Conservation (phyloP, 2,888 invertebrate species). For the Lithophane semibrunnea region DNA sequence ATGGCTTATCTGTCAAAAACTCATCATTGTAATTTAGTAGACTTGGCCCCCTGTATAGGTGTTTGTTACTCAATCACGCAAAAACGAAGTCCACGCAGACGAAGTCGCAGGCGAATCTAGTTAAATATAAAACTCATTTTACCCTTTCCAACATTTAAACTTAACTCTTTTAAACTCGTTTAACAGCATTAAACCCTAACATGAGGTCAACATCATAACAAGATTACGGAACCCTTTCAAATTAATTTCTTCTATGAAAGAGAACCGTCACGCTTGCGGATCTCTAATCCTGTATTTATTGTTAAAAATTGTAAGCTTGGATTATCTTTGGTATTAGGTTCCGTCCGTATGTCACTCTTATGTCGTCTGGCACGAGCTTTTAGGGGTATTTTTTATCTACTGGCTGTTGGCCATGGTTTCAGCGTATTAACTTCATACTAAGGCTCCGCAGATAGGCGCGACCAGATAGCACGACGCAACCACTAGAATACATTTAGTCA, state of each 20-base stretch:
- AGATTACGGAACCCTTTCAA: slow-evolving; percentile 45
- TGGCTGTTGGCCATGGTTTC: no score
- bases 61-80: no score
- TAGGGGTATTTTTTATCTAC: no score
- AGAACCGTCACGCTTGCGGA: slow-evolving; percentile 24
- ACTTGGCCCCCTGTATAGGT: no score
- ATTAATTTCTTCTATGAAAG: slow-evolving; percentile 35
- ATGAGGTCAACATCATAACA: slow-evolving; percentile 25
- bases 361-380: neutral
- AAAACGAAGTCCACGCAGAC: neutral
- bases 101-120: neutral
- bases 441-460: no score
- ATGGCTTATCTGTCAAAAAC: no score
- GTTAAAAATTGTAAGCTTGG: slow-evolving; percentile 48
- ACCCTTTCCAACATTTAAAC: neutral
- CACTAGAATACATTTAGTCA: no score
- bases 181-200: slow-evolving; percentile 10
- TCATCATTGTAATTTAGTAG: no score
- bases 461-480: no score
- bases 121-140: neutral
- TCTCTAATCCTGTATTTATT: slow-evolving; percentile 40
- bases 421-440: no score
- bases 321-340: slow-evolving; percentile 32
- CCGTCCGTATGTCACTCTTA: slow-evolving; percentile 23
- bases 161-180: slow-evolving; percentile 17